Evolutionary conservation across 1,140 invertebrate species (phyloP).

Genomic region (Drosophila athabasca): DNA sequence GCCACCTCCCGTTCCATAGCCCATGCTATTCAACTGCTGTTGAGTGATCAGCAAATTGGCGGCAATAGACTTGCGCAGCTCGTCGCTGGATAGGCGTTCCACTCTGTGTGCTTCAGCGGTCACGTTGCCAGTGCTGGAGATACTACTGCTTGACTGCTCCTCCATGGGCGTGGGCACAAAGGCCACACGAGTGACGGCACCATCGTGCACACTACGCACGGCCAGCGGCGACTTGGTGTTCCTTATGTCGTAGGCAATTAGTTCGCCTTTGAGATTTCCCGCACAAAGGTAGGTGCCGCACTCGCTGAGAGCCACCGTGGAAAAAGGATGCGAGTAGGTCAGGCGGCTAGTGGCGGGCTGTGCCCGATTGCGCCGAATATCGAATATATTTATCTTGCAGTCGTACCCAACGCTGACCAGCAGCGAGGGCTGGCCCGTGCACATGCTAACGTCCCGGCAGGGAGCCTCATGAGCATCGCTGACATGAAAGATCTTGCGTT

Average conservation of each 20-base stretch:
- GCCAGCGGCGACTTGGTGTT: constrained; percentile 62
- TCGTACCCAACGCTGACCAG: constrained; percentile 80
- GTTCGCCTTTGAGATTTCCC: constrained; percentile 80
- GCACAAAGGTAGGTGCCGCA: constrained; percentile 79
- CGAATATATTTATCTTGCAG: constrained; percentile 80
- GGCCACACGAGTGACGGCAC: constrained; percentile 63
- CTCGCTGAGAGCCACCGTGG: constrained; percentile 68
- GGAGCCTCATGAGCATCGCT: constrained; percentile 73
- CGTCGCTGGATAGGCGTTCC: constrained; percentile 13
- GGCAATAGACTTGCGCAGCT: constrained; percentile 33
- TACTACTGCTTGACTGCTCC: constrained; percentile 54
- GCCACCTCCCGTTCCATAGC: constrained; percentile 1
- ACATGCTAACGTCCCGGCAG: constrained; percentile 77
- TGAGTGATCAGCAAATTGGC: constrained; percentile 40
- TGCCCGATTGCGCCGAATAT: constrained; percentile 65
- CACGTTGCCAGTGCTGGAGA: constrained; percentile 36
- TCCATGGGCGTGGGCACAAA: constrained; percentile 68
- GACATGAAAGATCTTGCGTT: constrained; percentile 65
- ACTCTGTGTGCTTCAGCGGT: constrained; percentile 33
- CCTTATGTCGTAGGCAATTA: constrained; percentile 78
- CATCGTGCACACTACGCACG: constrained; percentile 60
- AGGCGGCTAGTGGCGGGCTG: constrained; percentile 52
- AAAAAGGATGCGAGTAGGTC: constrained; percentile 63
- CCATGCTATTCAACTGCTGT: constrained; percentile 37
- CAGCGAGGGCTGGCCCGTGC: constrained; percentile 52